Percentiles rank a stretch among this genome's conserved stretches.
phyloP scores from a whole-genome alignment of 2,888 invertebrate species.

The Leptodirus hochenwartii region DNA sequence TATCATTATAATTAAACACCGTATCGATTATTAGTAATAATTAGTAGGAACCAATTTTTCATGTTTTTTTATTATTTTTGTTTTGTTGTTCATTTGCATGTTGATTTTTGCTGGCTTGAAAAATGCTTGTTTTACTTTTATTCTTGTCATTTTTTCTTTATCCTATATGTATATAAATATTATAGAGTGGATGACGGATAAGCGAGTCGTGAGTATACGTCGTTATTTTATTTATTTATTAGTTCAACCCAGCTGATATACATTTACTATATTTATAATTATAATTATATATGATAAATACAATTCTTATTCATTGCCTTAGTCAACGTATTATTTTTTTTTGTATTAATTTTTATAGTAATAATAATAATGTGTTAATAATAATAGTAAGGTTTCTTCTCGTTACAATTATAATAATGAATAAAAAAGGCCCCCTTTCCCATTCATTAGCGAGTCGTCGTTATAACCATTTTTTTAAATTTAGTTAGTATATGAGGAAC shows the following conservation, averaged over 20 bases:
- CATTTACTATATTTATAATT: slow-evolving; percentile 21
- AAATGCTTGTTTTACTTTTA: slow-evolving; percentile 2
- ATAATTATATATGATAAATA: slow-evolving; percentile 28
- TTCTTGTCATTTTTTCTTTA: slow-evolving; percentile 5
- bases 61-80: slow-evolving; percentile 13
- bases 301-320: slow-evolving; percentile 13
- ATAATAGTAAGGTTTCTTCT: slow-evolving; percentile 22
- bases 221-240: slow-evolving; percentile 9
- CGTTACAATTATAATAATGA: slow-evolving; percentile 26
- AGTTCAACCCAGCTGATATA: slow-evolving; percentile 26
- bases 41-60: slow-evolving; percentile 32
- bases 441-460: slow-evolving; percentile 19
- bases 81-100: slow-evolving; percentile 5
- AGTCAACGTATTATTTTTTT: slow-evolving; percentile 13
- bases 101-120: slow-evolving; percentile 8
- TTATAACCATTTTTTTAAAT: slow-evolving; percentile 7
- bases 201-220: slow-evolving; percentile 20
- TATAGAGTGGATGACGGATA: slow-evolving; percentile 16
- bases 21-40: slow-evolving; percentile 29
- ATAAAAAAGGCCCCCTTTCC: slow-evolving; percentile 28
- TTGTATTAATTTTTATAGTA: slow-evolving; percentile 1
- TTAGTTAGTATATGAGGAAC: slow-evolving; percentile 23
- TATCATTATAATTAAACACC: slow-evolving; percentile 31
- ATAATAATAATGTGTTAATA: slow-evolving; percentile 13
- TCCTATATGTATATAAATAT: slow-evolving; percentile 8